Percentiles rank a stretch among this genome's conserved stretches.
These are phyloP conservation scores for Solenopsis fugax DNA, from an alignment of 1,140 invertebrate species.

Conservation along the genomic window DNA sequence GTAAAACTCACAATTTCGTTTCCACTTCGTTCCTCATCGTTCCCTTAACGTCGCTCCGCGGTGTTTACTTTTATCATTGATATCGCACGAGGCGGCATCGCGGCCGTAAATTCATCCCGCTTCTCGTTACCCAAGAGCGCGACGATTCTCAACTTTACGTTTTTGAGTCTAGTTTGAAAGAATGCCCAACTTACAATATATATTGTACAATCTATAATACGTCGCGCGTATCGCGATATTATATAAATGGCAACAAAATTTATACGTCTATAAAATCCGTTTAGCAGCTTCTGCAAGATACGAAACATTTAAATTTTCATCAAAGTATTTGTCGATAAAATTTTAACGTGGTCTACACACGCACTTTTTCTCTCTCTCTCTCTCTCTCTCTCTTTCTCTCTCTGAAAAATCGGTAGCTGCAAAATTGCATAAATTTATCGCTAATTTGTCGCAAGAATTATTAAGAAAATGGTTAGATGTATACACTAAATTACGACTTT, in stretches of 20 bases:
- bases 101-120: constrained; percentile 73
- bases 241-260: neutral
- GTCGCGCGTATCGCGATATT: neutral
- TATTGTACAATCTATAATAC: too few species aligned
- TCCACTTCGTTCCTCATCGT: constrained; percentile 59
- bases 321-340: neutral
- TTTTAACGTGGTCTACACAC: neutral
- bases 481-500: neutral
- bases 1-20: constrained; percentile 60
- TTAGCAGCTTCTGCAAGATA: too few species aligned
- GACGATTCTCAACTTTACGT: neutral
- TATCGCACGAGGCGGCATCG: constrained; percentile 66
- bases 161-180: neutral
- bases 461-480: neutral
- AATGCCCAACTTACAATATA: too few species aligned
- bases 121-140: constrained; percentile 35
- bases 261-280: too few species aligned
- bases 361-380: too few species aligned
- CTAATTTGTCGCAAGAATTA: neutral
- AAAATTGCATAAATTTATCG: too few species aligned
- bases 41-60: constrained; percentile 22
- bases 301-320: neutral
- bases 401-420: neutral
- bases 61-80: constrained; percentile 74
- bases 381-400: too few species aligned